Evolutionary conservation across 2,113 vertebrate genomes (phyloP).

Genomic region (Scartelaos histophorus): DNA sequence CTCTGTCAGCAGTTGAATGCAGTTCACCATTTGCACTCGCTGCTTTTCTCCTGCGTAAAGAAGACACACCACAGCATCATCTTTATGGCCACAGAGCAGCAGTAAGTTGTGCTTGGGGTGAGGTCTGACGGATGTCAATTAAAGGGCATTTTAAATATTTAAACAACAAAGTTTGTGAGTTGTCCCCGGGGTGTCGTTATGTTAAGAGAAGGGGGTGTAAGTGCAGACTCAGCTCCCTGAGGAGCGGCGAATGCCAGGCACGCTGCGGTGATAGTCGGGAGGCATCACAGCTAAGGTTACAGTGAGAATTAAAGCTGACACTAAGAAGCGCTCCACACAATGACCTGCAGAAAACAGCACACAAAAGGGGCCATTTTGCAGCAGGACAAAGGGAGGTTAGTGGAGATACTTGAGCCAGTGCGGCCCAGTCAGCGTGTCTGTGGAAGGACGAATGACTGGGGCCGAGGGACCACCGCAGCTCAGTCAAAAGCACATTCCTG

Average conservation of each 20-base stretch:
- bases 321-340: constrained; percentile 86
- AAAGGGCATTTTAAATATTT: constrained; percentile 79
- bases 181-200: constrained; percentile 77
- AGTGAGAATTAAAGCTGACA: constrained; percentile 88
- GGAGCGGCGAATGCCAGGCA: constrained; percentile 72
- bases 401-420: constrained; percentile 77
- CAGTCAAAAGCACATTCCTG: constrained; percentile 55
- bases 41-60: constrained; percentile 18
- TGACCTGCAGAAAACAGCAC: constrained; percentile 79
- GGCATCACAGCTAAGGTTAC: constrained; percentile 83
- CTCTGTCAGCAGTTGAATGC: neutral
- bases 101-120: constrained; percentile 47
- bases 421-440: constrained; percentile 75
- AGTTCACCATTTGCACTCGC: neutral
- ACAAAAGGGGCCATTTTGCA: constrained; percentile 85
- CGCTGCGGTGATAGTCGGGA: constrained; percentile 72
- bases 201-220: constrained; percentile 48
- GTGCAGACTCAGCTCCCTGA: constrained; percentile 76
- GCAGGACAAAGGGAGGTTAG: constrained; percentile 84
- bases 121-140: constrained; percentile 66
- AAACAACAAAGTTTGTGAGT: constrained; percentile 74
- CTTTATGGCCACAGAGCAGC: constrained; percentile 46
- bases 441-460: constrained; percentile 57
- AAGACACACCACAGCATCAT: constrained; percentile 22
- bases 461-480: constrained; percentile 58